These are phyloP conservation scores for Hoplias malabaricus DNA, from an alignment of 2,113 vertebrate species.

Conservation along the genomic window DNA sequence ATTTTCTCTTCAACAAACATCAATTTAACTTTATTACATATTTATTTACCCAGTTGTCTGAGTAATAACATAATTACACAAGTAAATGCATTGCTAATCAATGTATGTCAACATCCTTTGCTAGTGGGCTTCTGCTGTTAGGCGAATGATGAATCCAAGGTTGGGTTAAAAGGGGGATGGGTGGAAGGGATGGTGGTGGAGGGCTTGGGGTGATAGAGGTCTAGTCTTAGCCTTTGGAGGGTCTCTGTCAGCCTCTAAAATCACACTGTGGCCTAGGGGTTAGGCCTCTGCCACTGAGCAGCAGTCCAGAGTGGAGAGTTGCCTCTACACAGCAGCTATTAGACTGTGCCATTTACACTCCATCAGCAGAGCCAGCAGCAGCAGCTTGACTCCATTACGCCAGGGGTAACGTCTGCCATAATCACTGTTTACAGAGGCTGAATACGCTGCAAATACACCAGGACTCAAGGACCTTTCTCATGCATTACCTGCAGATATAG, in stretches of 20 bases:
- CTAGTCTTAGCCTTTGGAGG: conserved; percentile 58
- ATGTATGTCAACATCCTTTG: no score
- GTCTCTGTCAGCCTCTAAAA: conserved; percentile 71
- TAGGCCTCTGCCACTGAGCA: conserved; percentile 37
- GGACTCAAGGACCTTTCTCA: conserved; percentile 63
- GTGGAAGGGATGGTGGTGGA: no score
- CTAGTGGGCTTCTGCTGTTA: no score
- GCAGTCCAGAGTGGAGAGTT: conserved; percentile 18
- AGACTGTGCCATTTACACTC: conserved; percentile 53
- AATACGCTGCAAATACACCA: conserved; percentile 51
- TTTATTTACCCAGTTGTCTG: no score
- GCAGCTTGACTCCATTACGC: conserved; percentile 51
- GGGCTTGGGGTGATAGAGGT: no score
- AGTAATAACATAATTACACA: no score
- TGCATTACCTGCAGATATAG: conserved; percentile 55
- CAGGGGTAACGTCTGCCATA: conserved; percentile 61
- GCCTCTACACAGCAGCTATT: conserved; percentile 6
- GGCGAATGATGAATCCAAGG: no score
- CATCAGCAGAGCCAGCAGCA: conserved; percentile 53
- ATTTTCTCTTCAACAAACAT: no score
- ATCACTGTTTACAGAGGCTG: conserved; percentile 52
- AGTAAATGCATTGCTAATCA: no score
- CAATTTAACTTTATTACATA: no score
- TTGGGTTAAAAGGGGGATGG: no score
- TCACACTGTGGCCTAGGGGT: conserved; percentile 64